Evolutionary conservation across 2,113 vertebrate genomes (phyloP).

Genomic region (Megalops atlanticus): DNA sequence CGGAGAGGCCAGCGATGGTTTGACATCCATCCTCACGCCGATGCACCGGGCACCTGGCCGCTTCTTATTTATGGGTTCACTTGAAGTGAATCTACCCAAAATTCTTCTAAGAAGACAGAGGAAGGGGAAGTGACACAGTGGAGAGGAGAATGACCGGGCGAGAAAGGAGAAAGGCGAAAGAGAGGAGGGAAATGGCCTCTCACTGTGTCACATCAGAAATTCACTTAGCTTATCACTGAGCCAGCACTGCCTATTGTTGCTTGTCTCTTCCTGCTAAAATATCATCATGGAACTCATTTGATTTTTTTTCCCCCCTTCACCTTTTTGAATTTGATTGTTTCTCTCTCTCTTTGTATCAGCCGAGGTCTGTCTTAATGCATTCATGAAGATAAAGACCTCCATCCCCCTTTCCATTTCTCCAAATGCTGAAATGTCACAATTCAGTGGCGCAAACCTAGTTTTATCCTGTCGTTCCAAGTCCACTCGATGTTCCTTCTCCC

Average conservation of each 20-base stretch:
- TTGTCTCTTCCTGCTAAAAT: not conserved
- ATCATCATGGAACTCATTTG: not conserved
- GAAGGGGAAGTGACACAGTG: not conserved
- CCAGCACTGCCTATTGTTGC: not conserved
- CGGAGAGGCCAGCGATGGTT: too few species aligned
- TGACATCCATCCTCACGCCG: too few species aligned
- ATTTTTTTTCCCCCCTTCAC: not conserved
- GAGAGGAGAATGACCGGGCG: not conserved
- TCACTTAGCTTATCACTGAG: not conserved
- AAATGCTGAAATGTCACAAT: not conserved
- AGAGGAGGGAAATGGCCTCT: not conserved
- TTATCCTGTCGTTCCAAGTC: slow-evolving; percentile 1
- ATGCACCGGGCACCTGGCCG: too few species aligned
- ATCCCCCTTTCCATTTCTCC: not conserved
- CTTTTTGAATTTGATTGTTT: not conserved
- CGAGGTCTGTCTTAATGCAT: not conserved
- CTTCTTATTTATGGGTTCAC: too few species aligned
- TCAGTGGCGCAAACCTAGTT: not conserved
- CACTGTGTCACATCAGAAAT: not conserved
- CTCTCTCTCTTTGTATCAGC: not conserved
- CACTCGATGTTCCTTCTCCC: not conserved
- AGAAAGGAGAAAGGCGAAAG: not conserved
- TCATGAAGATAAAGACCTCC: not conserved
- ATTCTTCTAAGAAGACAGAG: not conserved
- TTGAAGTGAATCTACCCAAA: too few species aligned